Evolutionary conservation across 2,797 vertebrate species (phyloP), one percentile per base, ranked within the genome.

Genomic region (Gobionotothen gibberifrons): DNA sequence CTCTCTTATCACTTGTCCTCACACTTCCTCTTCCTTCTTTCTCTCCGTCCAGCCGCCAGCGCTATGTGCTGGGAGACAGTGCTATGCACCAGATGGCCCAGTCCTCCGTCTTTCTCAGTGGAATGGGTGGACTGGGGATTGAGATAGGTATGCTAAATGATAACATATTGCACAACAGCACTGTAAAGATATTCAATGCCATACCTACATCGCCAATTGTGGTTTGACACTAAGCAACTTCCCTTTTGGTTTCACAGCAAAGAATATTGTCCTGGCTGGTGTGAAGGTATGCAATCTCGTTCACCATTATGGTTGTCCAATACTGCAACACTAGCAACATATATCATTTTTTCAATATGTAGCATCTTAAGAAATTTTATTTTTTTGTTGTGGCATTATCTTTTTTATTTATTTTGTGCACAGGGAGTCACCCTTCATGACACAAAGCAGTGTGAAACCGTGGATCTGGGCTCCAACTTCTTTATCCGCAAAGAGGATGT

Each of bases 71-170:
- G 87, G 98, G 98, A 92, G 98, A 99, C 90, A 96, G 90, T 9
- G 98, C 98, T 43, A 99, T 99, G 98, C 96, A 97, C 89, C 97
- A 97, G 95, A 99, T 99, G 98, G 98, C 98, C 79, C 96, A 95
- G 87, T 98, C 98, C 43, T 95, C 94, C 0, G 97, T 99, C 32
- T 99, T 99, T 88, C 94, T 99, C 69, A 98, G 97, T 91, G 98
- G 98, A 72, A 89, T 99, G 88, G 97, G 97, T 71, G 96, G 97
- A 63, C 91, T 99, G 82, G 98, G 98, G 80, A 93, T 99, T 65
- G 98, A 99, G 87, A 98, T 99, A 83, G 98, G 98, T 98, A 91
- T 87, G 95, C 86, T 65, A 14, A 58, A 21, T 40, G 8, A 19
- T 21, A n/a, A 0, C 44, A 61, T 36, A 21, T 57, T 60, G 16